Evolutionary conservation across 2,797 vertebrate genomes (phyloP), one percentile per base, ranked within the genome.

Genomic region (Tapirus indicus): DNA sequence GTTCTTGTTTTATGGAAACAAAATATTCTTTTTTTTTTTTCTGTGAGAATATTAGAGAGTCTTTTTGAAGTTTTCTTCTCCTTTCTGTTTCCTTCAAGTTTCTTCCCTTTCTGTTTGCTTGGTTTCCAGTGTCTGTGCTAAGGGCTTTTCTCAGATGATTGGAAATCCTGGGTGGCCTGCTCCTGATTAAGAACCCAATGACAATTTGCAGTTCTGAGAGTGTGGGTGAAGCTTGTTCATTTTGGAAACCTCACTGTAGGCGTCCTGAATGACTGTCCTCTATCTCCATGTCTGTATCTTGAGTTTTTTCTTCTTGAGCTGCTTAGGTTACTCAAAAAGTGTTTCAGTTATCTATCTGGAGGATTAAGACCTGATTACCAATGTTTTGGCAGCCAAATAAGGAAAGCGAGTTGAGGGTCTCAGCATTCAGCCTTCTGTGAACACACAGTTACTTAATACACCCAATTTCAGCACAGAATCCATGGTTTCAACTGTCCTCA

Each of bases 1-100:
- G 25, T 92, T 94, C 41, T 80, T 54, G 56, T 92, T 88, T 97
- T 80, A 54, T 69, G 66, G 58, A 92, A 92, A 60, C 66, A 94
- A 94, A 88, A 74, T 72, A 58, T 56, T 89, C 18, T 60, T 21
- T 85, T 23, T 60, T 21, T 78, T 93, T 91, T 38, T 27, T 60
- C 41, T 52, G 29, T 52, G 29, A 74, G 66, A 92, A 38, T 25
- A 3, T 69, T 74, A 58, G 47, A 74, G 82, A 79, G 7, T 58
- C 3, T 32, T 66, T 86, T 44, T 8, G 32, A 54, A 69, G n/a
- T 54, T 82, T 90, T 87, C 21, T 75, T 41, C 32, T 78, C 35
- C 12, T 14, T 47, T 90, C 49, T 71, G 13, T 82, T 95, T 93
- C 6, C 44, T 66, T 82, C 17, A 41, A 64, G 49, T 58, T 38